Evolutionary conservation across 2,797 vertebrate genomes (phyloP).

Genomic region (Megaceryle alcyon): DNA sequence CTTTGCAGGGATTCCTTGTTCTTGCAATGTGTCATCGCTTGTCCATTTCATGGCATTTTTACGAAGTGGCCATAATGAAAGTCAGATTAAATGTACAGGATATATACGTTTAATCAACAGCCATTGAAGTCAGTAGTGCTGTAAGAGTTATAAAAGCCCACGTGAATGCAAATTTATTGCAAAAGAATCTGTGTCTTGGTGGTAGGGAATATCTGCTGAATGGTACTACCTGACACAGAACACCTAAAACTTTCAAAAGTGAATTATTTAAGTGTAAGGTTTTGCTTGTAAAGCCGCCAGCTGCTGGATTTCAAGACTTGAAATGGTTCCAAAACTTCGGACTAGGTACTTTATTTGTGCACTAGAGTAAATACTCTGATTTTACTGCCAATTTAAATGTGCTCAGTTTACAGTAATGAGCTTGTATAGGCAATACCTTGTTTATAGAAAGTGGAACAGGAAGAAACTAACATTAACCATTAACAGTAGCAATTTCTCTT

Average conservation of each 20-base stretch:
- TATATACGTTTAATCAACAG: conserved; percentile 82
- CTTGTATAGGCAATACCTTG: conserved; percentile 86
- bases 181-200: conserved; percentile 76
- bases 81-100: conserved; percentile 92
- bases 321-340: conserved; percentile 84
- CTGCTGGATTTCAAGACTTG: conserved; percentile 85
- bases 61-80: conserved; percentile 99
- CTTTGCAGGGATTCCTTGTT: conserved; percentile 92
- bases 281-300: conserved; percentile 86
- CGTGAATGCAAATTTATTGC: conserved; percentile 84
- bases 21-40: conserved; percentile 89
- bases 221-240: conserved; percentile 91
- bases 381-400: conserved; percentile 97
- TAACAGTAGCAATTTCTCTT: conserved; percentile 80
- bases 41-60: conserved; percentile 95
- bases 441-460: conserved; percentile 84
- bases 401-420: conserved; percentile 93
- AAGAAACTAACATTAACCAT: conserved; percentile 82
- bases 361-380: conserved; percentile 87
- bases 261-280: conserved; percentile 84
- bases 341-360: conserved; percentile 88
- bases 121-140: conserved; percentile 73
- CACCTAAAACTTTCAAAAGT: conserved; percentile 81
- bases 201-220: conserved; percentile 79
- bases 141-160: conserved; percentile 78